Conservation (phyloP, 2,113 vertebrate genomes). For the Mobula hypostoma region DNA sequence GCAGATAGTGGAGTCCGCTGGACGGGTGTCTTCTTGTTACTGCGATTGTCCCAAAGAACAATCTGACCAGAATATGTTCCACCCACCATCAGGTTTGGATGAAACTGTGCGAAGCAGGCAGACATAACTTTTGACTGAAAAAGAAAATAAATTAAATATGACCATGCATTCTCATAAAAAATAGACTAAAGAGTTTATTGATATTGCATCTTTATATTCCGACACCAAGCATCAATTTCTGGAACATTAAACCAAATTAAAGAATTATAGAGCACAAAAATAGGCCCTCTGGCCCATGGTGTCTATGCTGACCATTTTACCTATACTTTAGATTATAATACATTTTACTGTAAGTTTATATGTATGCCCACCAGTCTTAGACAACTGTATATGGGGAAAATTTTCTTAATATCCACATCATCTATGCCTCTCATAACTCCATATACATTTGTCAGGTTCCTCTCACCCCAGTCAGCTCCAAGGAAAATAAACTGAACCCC, state of each 20-base stretch:
- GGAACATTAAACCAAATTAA: background rate
- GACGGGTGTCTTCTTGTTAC: constrained; percentile 36
- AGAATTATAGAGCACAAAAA: no score
- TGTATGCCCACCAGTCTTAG: background rate
- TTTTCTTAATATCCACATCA: no score
- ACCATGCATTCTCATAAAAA: background rate
- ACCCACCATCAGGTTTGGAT: constrained; percentile 39
- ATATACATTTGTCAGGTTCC: no score
- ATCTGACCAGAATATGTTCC: constrained; percentile 39
- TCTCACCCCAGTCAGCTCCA: no score
- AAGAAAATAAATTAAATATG: background rate
- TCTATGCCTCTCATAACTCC: no score
- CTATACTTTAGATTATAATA: no score
- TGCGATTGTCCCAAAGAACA: constrained; percentile 40
- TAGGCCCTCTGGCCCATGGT: no score
- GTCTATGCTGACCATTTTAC: no score
- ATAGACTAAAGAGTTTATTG: background rate
- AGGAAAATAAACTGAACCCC: no score
- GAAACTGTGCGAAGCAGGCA: constrained; percentile 39
- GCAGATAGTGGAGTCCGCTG: constrained; percentile 39
- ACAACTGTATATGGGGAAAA: no score
- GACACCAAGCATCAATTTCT: background rate
- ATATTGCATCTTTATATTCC: background rate
- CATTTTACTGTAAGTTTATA: no score
- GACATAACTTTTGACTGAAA: constrained; percentile 39